Conservation (phyloP, 2,888 invertebrate genomes). For the Drosophila nigricruria region DNA sequence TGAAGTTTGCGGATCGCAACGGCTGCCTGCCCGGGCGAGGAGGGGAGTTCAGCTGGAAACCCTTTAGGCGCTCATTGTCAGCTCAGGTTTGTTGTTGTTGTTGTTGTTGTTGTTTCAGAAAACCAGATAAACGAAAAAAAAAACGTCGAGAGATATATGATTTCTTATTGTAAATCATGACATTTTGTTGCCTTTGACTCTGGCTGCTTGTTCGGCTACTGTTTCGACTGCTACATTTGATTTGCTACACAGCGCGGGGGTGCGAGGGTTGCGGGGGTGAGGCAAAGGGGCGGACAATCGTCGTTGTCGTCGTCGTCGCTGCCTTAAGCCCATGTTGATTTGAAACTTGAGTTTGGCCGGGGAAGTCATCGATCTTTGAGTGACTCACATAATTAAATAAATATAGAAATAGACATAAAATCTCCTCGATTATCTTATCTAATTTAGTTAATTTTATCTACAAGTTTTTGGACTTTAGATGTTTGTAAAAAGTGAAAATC, state of each 20-base stretch:
- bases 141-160: constrained; percentile 62
- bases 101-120: constrained; percentile 37
- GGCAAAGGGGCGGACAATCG: background rate
- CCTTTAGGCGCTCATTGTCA: constrained; percentile 79
- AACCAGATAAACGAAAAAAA: constrained; percentile 64
- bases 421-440: background rate
- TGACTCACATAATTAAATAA: constrained; percentile 10
- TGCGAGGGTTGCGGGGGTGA: background rate
- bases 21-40: constrained; percentile 1
- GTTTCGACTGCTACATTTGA: constrained; percentile 53
- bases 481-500: background rate
- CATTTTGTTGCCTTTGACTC: constrained; percentile 69
- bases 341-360: background rate
- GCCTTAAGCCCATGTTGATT: constrained; percentile 11
- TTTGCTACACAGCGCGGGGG: constrained; percentile 35
- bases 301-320: background rate
- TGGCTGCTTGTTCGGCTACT: constrained; percentile 65
- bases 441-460: background rate
- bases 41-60: constrained; percentile 66
- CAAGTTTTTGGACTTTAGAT: background rate
- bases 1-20: constrained; percentile 28
- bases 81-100: constrained; percentile 60
- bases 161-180: constrained; percentile 80
- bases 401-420: background rate
- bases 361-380: constrained; percentile 23